Conservation (phyloP, 2,797 vertebrate species). For the Manis javanica region DNA sequence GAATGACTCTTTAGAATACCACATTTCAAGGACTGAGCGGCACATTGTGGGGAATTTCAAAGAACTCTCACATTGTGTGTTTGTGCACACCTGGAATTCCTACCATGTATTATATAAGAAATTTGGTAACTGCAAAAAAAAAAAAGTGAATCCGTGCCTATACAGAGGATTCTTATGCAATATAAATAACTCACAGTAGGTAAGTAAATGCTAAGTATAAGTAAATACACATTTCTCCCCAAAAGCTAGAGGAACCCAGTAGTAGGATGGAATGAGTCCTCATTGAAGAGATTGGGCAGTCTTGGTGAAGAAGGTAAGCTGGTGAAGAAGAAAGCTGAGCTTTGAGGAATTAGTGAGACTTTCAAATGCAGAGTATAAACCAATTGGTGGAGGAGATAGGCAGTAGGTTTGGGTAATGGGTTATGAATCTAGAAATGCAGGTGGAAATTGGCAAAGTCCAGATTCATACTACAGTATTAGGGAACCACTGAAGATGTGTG, state of each 20-base stretch:
- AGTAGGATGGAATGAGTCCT: background rate
- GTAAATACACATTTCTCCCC: background rate
- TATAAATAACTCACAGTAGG: background rate
- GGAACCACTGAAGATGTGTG: background rate
- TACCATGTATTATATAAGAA: background rate
- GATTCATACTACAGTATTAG: background rate
- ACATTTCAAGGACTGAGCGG: background rate
- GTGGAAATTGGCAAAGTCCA: background rate
- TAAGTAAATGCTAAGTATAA: background rate
- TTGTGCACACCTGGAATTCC: background rate
- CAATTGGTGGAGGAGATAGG: background rate
- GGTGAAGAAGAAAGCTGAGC: too few species aligned
- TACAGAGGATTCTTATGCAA: background rate
- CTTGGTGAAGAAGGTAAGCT: too few species aligned
- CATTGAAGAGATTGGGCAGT: background rate
- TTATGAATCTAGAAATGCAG: constrained; percentile 16
- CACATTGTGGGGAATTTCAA: background rate
- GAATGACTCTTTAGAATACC: background rate
- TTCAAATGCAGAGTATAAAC: background rate
- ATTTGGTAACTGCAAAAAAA: background rate
- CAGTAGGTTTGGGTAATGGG: background rate
- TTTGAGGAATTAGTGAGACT: background rate
- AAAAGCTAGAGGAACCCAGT: background rate
- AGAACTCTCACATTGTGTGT: background rate
- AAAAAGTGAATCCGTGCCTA: background rate